These are phyloP conservation scores for Bombyx huttoni DNA, from an alignment of 2,888 invertebrate species.

Conservation along the genomic window DNA sequence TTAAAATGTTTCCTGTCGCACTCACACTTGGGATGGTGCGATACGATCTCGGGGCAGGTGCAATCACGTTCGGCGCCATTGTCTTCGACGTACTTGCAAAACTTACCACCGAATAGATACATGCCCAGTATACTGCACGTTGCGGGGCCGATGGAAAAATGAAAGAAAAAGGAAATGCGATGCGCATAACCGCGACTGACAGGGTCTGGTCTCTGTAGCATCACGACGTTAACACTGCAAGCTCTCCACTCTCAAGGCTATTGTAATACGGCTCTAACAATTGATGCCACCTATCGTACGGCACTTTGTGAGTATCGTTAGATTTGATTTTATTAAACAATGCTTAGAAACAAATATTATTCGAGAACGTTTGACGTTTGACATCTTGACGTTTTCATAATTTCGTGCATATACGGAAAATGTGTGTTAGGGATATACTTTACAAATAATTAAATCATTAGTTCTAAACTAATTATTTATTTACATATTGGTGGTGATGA, in stretches of 20 bases:
- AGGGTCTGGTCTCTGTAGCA: conserved; percentile 40
- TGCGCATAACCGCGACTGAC: conserved; percentile 63
- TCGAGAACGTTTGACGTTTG: background rate
- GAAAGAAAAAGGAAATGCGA: conserved; percentile 70
- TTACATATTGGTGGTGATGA: conserved; percentile 15
- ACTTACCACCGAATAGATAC: conserved; percentile 99
- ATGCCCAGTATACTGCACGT: conserved; percentile 96
- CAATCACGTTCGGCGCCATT: conserved; percentile 88
- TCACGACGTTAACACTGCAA: conserved; percentile 61
- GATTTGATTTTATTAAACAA: background rate
- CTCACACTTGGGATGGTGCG: conserved; percentile 90
- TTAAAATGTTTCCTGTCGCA: conserved; percentile 99
- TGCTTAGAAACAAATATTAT: background rate
- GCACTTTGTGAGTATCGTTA: background rate
- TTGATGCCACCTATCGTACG: background rate
- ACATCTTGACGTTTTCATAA: background rate
- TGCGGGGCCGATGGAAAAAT: conserved; percentile 62
- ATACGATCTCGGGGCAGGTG: conserved; percentile 92
- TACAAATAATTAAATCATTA: conserved; percentile 18
- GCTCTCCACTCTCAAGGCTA: conserved; percentile 11
- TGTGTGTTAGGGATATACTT: conserved; percentile 5
- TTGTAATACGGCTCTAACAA: background rate
- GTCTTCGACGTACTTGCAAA: conserved; percentile 96
- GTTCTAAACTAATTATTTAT: conserved; percentile 24
- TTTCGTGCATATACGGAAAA: background rate